These are phyloP conservation scores for Disparrhopalites patrizii DNA, from an alignment of 2,888 invertebrate genomes.

Conservation along the genomic window DNA sequence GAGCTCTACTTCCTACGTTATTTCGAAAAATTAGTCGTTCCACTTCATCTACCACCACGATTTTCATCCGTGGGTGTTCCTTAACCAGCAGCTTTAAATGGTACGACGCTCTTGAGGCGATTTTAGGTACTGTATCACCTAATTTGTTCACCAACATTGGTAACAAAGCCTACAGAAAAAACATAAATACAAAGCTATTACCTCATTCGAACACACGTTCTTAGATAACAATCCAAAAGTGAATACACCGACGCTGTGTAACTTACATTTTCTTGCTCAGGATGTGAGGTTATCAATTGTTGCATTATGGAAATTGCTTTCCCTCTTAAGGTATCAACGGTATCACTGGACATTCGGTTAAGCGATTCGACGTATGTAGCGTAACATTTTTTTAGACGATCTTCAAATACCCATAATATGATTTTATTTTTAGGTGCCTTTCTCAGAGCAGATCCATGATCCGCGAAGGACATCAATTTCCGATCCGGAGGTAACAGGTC, in stretches of 20 bases:
- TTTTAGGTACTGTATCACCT: slow-evolving; percentile 84
- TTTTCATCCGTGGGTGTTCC: slow-evolving; percentile 88
- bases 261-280: slow-evolving; percentile 76
- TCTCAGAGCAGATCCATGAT: slow-evolving; percentile 59
- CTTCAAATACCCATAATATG: slow-evolving; percentile 83
- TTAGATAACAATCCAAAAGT: no score
- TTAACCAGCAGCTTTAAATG: slow-evolving; percentile 75
- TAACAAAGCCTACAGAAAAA: slow-evolving; percentile 62
- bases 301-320: slow-evolving; percentile 72
- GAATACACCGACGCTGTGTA: no score
- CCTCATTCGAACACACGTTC: no score
- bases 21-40: slow-evolving; percentile 82
- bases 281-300: slow-evolving; percentile 69
- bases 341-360: slow-evolving; percentile 70
- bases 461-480: slow-evolving; percentile 64
- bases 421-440: slow-evolving; percentile 63
- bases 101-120: slow-evolving; percentile 83
- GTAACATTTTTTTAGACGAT: slow-evolving; percentile 75
- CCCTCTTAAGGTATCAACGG: slow-evolving; percentile 73
- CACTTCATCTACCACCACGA: slow-evolving; percentile 77
- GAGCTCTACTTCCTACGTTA: slow-evolving; percentile 78
- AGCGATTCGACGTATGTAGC: slow-evolving; percentile 66
- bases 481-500: slow-evolving; percentile 65
- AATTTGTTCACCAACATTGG: slow-evolving; percentile 85
- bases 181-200: slow-evolving; percentile 4